These are phyloP conservation scores for Onychostoma macrolepis DNA, from an alignment of 2,113 vertebrate genomes.

Conservation along the genomic window DNA sequence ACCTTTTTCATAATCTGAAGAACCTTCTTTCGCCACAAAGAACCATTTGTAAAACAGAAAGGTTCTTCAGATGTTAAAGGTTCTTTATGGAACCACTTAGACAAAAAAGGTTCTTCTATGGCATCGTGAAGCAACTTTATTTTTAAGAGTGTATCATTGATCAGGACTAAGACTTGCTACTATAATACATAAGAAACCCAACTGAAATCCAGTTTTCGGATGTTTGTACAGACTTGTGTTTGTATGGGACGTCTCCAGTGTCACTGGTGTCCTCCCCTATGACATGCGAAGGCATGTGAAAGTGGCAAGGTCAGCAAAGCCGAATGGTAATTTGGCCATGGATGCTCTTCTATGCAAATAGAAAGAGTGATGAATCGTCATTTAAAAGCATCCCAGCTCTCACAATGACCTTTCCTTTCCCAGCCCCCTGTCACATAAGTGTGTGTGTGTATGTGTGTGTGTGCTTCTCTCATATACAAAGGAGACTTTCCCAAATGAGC, in stretches of 20 bases:
- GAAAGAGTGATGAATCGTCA: slow-evolving; percentile 43
- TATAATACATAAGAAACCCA: background rate
- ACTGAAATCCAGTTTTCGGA: background rate
- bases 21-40: no score
- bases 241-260: background rate
- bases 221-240: slow-evolving; percentile 1
- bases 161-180: background rate
- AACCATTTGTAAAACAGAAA: no score
- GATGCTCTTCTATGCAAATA: background rate
- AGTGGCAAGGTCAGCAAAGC: slow-evolving; percentile 25
- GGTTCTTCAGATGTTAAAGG: no score
- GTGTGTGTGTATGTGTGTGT: slow-evolving; percentile 21
- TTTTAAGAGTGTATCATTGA: no score
- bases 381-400: slow-evolving; percentile 44
- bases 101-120: no score
- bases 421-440: slow-evolving; percentile 9
- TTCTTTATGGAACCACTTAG: no score
- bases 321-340: slow-evolving; percentile 38
- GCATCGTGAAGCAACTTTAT: no score
- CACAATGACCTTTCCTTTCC: slow-evolving; percentile 26
- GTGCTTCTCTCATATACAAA: background rate
- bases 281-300: background rate
- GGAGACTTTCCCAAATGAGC: slow-evolving; percentile 32
- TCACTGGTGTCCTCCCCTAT: background rate
- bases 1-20: no score